phyloP scores from a whole-genome alignment of 2,797 vertebrate species.

The Gila robusta region DNA sequence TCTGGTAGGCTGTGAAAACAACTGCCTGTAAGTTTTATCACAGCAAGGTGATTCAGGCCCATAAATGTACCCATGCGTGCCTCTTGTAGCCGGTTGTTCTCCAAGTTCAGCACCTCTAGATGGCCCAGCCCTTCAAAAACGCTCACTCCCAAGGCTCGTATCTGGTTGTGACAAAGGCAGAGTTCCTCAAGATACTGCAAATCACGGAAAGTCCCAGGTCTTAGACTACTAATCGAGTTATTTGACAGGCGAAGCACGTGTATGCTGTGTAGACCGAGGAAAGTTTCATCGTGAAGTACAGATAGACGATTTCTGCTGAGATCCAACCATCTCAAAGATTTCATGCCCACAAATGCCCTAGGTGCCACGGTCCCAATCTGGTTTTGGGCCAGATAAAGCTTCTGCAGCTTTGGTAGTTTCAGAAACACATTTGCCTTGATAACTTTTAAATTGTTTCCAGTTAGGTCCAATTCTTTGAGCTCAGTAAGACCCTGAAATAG shows the following conservation, averaged over 20 bases:
- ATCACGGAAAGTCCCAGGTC: constrained; percentile 90
- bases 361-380: constrained; percentile 87
- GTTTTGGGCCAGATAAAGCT: constrained; percentile 93
- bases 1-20: constrained; percentile 87
- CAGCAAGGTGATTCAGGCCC: constrained; percentile 87
- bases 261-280: constrained; percentile 87
- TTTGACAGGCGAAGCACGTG: constrained; percentile 92
- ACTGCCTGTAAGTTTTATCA: constrained; percentile 93
- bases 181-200: constrained; percentile 95
- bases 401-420: constrained; percentile 90
- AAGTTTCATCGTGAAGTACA: constrained; percentile 88
- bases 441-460: constrained; percentile 87
- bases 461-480: constrained; percentile 93
- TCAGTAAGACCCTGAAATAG: constrained; percentile 90
- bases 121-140: constrained; percentile 91
- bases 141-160: constrained; percentile 82
- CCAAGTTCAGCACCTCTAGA: constrained; percentile 90
- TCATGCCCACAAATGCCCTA: constrained; percentile 91
- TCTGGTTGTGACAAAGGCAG: constrained; percentile 88
- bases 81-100: constrained; percentile 91
- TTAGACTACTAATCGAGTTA: constrained; percentile 85
- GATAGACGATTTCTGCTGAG: constrained; percentile 90
- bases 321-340: constrained; percentile 93
- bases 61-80: constrained; percentile 83
- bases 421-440: constrained; percentile 91